phyloP scores from a whole-genome alignment of 2,797 vertebrate species.

The Lithobates pipiens region DNA sequence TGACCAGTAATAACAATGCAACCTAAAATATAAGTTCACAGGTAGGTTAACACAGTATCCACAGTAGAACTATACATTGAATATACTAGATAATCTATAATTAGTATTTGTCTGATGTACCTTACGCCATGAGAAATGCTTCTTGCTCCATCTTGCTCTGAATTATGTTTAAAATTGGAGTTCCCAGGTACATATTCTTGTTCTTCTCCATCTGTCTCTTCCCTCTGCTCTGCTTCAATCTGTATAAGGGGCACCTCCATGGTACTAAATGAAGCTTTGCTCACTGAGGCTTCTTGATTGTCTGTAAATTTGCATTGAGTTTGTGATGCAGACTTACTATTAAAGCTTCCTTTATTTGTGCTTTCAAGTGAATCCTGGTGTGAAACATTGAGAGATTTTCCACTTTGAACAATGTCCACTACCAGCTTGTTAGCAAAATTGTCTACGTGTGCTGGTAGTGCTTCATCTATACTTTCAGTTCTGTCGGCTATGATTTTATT shows the following conservation, averaged over 20 bases:
- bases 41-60: no score
- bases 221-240: conserved; percentile 90
- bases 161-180: conserved; percentile 60
- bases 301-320: conserved; percentile 71
- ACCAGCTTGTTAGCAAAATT: conserved; percentile 82
- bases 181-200: not conserved
- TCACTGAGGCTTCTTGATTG: conserved; percentile 62
- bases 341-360: conserved; percentile 65
- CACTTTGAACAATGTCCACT: conserved; percentile 83
- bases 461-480: conserved; percentile 74
- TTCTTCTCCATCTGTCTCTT: conserved; percentile 68
- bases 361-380: conserved; percentile 77
- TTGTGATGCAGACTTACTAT: conserved; percentile 73
- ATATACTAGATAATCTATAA: no score
- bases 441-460: conserved; percentile 78
- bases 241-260: conserved; percentile 96
- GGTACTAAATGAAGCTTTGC: conserved; percentile 66
- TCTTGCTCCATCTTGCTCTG: conserved; percentile 27
- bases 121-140: conserved; percentile 45
- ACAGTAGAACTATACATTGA: not conserved
- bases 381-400: conserved; percentile 77
- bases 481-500: conserved; percentile 91
- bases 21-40: no score
- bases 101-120: conserved; percentile 31
- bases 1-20: no score